Evolutionary conservation across 2,113 vertebrate genomes (phyloP), one percentile per base, ranked within the genome.

Genomic region (Stercorarius parasiticus): DNA sequence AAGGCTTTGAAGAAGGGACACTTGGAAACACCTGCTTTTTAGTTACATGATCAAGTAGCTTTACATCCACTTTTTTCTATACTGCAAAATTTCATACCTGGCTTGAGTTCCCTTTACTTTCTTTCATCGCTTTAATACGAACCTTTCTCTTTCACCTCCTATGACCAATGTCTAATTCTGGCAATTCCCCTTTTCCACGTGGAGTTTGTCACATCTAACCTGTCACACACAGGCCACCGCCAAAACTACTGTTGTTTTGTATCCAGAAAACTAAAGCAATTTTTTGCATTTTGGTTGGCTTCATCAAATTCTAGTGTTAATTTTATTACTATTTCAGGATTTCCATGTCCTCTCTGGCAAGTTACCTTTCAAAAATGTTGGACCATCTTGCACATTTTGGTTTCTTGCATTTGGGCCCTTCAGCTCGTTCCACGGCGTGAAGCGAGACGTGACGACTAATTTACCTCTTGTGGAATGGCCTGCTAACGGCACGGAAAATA

Each of bases 1-100:
- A 66, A 23, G 25, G 18, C 61, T 76, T 77, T 93, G 90, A 90
- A 95, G 81, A 45, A 32, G 7, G 34, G 21, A 42, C 71, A 56
- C 64, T 45, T 52, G 62, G 45, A 11, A 96, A 82, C 92, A 92
- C 84, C 66, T 95, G 87, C 62, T 77, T 61, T 80, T 43, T 13
- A 36, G 36, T 66, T 66, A 85, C 36, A 66, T 0, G 0, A 38
- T 6, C n/a, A 47, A 69, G 13, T n/a, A n/a, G 32, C 34, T 91
- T 80, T 38, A 36, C 15, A 50, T 15, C 2, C 19, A 15, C 13
- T 17, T 40, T 17, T 59, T 55, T 30, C 17, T 12, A 49, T 17
- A 52, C 26, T 32, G 47, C 53, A 79, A 36, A 50, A 47, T 61
- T 71, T 78, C 15, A 2, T 32, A 32, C 15, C 25, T 77, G 55